phyloP scores from a whole-genome alignment of 2,888 invertebrate species.

The Agrotis exclamationis region DNA sequence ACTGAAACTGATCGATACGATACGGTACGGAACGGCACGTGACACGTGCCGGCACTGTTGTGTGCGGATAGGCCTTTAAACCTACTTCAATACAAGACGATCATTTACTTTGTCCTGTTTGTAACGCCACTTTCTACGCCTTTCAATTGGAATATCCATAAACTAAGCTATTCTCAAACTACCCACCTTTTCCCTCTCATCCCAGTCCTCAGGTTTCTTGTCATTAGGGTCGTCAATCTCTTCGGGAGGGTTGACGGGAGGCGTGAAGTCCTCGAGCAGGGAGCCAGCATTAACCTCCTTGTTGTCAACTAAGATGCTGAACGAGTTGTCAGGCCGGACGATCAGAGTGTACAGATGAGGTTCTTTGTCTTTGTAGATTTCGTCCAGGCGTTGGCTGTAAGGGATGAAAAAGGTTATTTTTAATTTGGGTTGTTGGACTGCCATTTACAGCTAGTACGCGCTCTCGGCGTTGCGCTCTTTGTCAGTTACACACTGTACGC shows the following conservation, averaged over 20 bases:
- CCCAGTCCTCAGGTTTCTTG: conserved; percentile 97
- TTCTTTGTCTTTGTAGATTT: conserved; percentile 97
- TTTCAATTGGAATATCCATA: neutral
- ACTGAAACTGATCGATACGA: no score
- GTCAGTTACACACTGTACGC: no score
- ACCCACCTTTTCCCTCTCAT: conserved; percentile 93
- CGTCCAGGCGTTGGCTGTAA: conserved; percentile 94
- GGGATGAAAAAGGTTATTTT: neutral
- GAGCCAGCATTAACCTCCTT: conserved; percentile 96
- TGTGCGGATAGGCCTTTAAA: no score
- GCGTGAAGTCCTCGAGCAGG: conserved; percentile 97
- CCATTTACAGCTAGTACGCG: no score
- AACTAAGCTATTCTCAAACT: neutral
- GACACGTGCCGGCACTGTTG: no score
- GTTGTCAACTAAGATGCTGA: conserved; percentile 97
- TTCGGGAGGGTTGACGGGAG: conserved; percentile 98
- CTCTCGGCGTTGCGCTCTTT: no score
- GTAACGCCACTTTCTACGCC: no score
- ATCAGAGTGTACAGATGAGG: conserved; percentile 99
- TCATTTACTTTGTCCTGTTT: no score
- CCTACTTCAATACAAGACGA: no score
- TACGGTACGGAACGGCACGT: no score
- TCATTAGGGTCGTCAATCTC: conserved; percentile 98
- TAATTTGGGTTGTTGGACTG: neutral
- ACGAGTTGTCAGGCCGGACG: conserved; percentile 98